Percentiles rank a stretch among this genome's conserved stretches.
These are phyloP conservation scores for Chymomyza amoena DNA, from an alignment of 2,888 invertebrate species.

Conservation along the genomic window DNA sequence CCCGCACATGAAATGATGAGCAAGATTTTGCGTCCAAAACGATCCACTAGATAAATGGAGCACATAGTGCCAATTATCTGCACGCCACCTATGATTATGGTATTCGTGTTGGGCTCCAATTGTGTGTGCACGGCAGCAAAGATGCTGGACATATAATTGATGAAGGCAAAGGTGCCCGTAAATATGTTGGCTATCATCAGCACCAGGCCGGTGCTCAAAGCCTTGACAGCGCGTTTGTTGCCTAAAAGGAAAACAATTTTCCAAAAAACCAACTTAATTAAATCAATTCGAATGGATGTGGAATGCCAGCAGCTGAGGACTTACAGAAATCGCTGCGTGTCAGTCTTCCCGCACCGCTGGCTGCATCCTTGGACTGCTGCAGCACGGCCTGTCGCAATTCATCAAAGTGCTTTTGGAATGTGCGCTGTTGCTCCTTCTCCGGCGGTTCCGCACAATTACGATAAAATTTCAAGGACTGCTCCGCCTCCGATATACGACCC, in stretches of 20 bases:
- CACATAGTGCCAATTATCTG: constrained; percentile 66
- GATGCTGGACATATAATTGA: constrained; percentile 72
- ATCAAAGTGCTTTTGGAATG: constrained; percentile 44
- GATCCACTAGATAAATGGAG: constrained; percentile 67
- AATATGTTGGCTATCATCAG: constrained; percentile 62
- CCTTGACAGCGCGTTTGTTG: constrained; percentile 53
- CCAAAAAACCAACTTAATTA: background rate
- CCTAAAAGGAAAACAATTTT: constrained; percentile 37
- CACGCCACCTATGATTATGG: constrained; percentile 70
- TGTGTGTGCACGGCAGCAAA: constrained; percentile 62
- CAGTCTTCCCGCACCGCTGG: constrained; percentile 10
- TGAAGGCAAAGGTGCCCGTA: constrained; percentile 65
- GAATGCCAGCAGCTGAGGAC: constrained; percentile 13
- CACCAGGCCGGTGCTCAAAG: constrained; percentile 52
- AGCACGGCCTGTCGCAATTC: constrained; percentile 41
- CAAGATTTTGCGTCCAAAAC: constrained; percentile 62
- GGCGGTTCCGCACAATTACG: constrained; percentile 38
- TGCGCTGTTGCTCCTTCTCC: constrained; percentile 53
- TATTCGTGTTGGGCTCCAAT: constrained; percentile 67
- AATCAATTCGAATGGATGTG: background rate
- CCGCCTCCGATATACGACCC: constrained; percentile 50
- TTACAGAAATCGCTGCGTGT: constrained; percentile 55
- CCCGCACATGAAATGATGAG: constrained; percentile 60
- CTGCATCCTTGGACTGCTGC: constrained; percentile 32
- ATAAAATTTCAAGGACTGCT: constrained; percentile 58